Percentiles rank a stretch among this genome's conserved stretches.
Conservation (phyloP, 2,113 vertebrate genomes). For the Elephas maximus region DNA sequence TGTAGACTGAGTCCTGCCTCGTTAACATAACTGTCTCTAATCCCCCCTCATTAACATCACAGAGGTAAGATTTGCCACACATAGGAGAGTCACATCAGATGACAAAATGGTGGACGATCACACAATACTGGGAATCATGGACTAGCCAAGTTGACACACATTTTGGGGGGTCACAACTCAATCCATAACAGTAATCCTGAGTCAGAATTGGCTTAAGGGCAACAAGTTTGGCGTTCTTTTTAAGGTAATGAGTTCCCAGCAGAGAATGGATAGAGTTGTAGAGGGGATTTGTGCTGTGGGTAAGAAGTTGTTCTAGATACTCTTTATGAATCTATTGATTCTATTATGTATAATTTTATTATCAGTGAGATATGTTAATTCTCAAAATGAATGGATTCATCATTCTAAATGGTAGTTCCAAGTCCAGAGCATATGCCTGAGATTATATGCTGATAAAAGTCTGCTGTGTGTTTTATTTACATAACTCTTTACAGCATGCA, state of each 20-base stretch:
- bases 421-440: not conserved
- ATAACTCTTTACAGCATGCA: not conserved
- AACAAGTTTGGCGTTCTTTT: not conserved
- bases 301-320: not conserved
- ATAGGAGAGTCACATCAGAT: too few species aligned
- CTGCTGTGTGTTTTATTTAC: not conserved
- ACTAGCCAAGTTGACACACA: too few species aligned
- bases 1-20: too few species aligned
- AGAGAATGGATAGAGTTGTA: not conserved
- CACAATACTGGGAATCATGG: too few species aligned
- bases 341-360: not conserved
- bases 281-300: not conserved
- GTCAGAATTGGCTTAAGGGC: too few species aligned
- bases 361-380: not conserved
- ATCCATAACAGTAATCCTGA: too few species aligned
- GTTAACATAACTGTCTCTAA: too few species aligned
- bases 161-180: too few species aligned
- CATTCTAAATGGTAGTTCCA: conserved; percentile 44
- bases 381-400: not conserved
- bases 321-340: not conserved
- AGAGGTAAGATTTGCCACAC: too few species aligned
- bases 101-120: too few species aligned
- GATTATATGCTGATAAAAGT: not conserved
- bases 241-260: not conserved
- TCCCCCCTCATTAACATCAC: too few species aligned